Conservation (phyloP, 2,113 vertebrate genomes). For the Gobius niger region DNA sequence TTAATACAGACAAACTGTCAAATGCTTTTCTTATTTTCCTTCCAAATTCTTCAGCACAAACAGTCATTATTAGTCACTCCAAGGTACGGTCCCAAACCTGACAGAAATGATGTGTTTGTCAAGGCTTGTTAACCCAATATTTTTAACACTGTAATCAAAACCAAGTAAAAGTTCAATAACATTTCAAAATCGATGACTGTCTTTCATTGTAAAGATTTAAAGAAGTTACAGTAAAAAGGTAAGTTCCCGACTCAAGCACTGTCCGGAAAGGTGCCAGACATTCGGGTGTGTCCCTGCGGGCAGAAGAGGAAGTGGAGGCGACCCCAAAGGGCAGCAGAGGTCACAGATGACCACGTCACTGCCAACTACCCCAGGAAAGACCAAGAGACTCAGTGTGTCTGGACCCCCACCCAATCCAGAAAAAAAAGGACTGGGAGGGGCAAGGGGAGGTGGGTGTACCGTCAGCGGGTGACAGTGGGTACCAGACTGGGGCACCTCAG, state of each 20-base stretch:
- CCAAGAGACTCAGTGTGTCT: conserved; percentile 58
- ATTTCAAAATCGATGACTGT: too few relatives aligned
- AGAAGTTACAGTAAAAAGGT: not conserved
- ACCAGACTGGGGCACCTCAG: conserved; percentile 90
- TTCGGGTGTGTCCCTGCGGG: conserved; percentile 46
- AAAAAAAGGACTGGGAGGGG: conserved; percentile 43
- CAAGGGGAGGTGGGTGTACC: conserved; percentile 72
- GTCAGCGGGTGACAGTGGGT: conserved; percentile 81
- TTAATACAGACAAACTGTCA: conserved; percentile 39
- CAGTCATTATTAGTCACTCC: conserved; percentile 17
- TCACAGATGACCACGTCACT: conserved; percentile 58
- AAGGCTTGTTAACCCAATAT: too few relatives aligned
- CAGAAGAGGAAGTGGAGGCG: conserved; percentile 60
- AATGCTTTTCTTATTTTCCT: conserved; percentile 29
- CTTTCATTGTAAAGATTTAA: too few relatives aligned
- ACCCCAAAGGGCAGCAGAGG: conserved; percentile 66
- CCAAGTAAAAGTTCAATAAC: too few relatives aligned
- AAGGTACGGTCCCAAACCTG: not conserved
- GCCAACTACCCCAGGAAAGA: conserved; percentile 66
- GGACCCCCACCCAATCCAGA: conserved; percentile 41
- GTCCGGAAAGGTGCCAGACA: conserved; percentile 57
- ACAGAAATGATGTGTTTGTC: too few relatives aligned
- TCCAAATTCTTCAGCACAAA: conserved; percentile 37
- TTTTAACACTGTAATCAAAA: too few relatives aligned
- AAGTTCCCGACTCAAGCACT: conserved; percentile 7